Conservation (phyloP, 2,113 vertebrate species). For the Hylia prasina region DNA sequence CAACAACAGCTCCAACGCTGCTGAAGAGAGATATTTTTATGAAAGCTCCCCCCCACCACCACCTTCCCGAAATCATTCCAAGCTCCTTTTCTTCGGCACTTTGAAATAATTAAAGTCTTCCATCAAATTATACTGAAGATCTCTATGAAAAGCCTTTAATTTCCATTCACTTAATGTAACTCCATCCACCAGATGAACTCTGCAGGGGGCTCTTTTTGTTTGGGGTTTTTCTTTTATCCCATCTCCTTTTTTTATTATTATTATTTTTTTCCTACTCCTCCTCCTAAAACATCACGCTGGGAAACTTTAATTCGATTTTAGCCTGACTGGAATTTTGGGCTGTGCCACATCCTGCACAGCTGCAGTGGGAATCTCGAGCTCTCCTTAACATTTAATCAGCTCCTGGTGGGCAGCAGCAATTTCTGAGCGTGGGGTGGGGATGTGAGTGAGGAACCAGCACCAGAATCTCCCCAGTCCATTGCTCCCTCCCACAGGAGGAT, state of each 20-base stretch:
- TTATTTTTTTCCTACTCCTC: background rate
- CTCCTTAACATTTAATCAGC: conserved; percentile 1
- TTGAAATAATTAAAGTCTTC: conserved; percentile 78
- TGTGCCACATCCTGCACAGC: background rate
- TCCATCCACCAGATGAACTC: conserved; percentile 62
- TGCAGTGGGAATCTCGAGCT: background rate
- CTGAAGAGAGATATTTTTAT: conserved; percentile 52
- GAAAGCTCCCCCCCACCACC: background rate
- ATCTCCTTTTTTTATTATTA: background rate
- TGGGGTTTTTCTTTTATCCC: background rate
- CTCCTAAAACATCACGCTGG: conserved; percentile 29
- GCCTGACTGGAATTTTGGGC: background rate
- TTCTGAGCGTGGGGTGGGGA: background rate
- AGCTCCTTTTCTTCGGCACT: conserved; percentile 62
- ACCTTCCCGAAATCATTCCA: conserved; percentile 35
- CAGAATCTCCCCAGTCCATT: background rate
- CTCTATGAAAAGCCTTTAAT: conserved; percentile 73
- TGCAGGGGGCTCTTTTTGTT: conserved; percentile 29
- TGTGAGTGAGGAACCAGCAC: background rate
- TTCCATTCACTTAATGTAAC: conserved; percentile 70
- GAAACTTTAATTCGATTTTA: conserved; percentile 55
- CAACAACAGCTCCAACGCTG: conserved; percentile 13
- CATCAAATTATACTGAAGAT: conserved; percentile 74
- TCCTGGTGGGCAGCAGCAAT: background rate
- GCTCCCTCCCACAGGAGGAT: background rate